phyloP scores from a whole-genome alignment of 2,113 vertebrate species.

The Trinectes maculatus region DNA sequence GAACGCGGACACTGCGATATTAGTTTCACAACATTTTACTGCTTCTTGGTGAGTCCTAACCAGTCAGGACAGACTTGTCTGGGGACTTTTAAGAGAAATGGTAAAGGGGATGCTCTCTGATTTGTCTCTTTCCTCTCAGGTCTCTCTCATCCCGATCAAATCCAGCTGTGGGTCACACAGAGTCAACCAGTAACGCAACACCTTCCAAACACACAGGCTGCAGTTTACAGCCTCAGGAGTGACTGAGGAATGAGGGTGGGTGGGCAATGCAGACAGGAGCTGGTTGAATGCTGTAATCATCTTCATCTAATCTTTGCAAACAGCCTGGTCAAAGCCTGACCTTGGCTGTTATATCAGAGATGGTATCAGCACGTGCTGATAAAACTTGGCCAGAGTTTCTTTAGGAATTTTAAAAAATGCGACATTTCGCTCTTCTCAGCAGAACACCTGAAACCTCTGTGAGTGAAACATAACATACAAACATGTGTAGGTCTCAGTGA shows the following conservation, averaged over 20 bases:
- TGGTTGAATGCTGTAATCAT: neutral
- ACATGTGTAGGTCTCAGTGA: slow-evolving; percentile 17
- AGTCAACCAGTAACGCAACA: slow-evolving; percentile 51
- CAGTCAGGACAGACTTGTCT: neutral
- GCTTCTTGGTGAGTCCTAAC: too few relatives aligned
- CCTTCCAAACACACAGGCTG: slow-evolving; percentile 18
- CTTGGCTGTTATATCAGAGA: slow-evolving; percentile 2
- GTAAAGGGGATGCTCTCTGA: neutral
- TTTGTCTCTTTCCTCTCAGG: slow-evolving; percentile 20
- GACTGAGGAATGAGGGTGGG: slow-evolving; percentile 2
- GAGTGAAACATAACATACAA: slow-evolving; percentile 1
- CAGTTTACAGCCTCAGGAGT: slow-evolving; percentile 39
- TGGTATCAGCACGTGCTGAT: neutral
- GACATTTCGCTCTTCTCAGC: slow-evolving; percentile 12
- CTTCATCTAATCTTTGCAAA: slow-evolving; percentile 3
- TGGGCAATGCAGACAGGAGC: neutral
- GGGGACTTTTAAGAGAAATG: neutral
- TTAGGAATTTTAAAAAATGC: slow-evolving; percentile 22
- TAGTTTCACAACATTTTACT: too few relatives aligned
- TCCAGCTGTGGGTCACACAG: slow-evolving; percentile 63
- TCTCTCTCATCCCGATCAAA: slow-evolving; percentile 35
- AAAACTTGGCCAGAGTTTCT: neutral
- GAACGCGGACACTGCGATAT: too few relatives aligned
- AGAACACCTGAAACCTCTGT: slow-evolving; percentile 21
- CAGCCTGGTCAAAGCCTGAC: neutral